Percentiles rank a stretch among this genome's conserved stretches.
These are phyloP conservation scores for Chydorus sphaericus DNA, from an alignment of 2,888 invertebrate species.

Conservation along the genomic window DNA sequence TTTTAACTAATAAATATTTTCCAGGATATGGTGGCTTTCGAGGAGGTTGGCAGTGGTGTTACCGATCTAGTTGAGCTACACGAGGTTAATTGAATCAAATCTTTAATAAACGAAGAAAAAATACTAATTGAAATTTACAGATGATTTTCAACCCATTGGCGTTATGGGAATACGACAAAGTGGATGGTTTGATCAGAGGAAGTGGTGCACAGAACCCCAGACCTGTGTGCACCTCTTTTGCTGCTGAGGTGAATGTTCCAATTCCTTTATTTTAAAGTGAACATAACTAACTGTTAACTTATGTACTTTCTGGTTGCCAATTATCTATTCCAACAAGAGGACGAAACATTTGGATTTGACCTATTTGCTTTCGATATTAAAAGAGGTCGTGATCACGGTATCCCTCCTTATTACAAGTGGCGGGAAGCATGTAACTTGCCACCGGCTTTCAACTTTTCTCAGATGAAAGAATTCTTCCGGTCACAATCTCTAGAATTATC, in stretches of 20 bases:
- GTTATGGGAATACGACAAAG: slow-evolving; percentile 43
- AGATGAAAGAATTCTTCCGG: neutral
- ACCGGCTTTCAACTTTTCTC: slow-evolving; percentile 29
- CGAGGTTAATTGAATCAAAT: too few relatives aligned
- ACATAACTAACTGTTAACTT: neutral
- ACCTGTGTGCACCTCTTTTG: slow-evolving; percentile 44
- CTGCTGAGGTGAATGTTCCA: slow-evolving; percentile 37
- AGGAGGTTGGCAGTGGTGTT: slow-evolving; percentile 37
- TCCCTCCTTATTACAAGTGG: slow-evolving; percentile 63
- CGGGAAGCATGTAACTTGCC: slow-evolving; percentile 56
- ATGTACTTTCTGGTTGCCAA: slow-evolving; percentile 40
- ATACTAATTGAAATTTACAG: too few relatives aligned
- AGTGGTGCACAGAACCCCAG: slow-evolving; percentile 50
- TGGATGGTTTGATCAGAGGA: slow-evolving; percentile 47
- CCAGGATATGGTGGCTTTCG: slow-evolving; percentile 52
- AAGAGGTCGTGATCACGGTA: slow-evolving; percentile 73
- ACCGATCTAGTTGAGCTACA: slow-evolving; percentile 53
- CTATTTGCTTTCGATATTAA: slow-evolving; percentile 77
- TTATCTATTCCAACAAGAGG: slow-evolving; percentile 46
- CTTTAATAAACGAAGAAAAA: too few relatives aligned
- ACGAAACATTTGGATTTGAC: slow-evolving; percentile 51
- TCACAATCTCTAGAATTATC: neutral
- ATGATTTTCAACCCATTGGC: slow-evolving; percentile 68
- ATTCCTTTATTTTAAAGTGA: neutral
- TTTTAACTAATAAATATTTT: too few relatives aligned